Percentiles rank a stretch among this genome's conserved stretches.
These are phyloP conservation scores for Drosophila bipectinata DNA, from an alignment of 1,140 invertebrate species.

Conservation along the genomic window DNA sequence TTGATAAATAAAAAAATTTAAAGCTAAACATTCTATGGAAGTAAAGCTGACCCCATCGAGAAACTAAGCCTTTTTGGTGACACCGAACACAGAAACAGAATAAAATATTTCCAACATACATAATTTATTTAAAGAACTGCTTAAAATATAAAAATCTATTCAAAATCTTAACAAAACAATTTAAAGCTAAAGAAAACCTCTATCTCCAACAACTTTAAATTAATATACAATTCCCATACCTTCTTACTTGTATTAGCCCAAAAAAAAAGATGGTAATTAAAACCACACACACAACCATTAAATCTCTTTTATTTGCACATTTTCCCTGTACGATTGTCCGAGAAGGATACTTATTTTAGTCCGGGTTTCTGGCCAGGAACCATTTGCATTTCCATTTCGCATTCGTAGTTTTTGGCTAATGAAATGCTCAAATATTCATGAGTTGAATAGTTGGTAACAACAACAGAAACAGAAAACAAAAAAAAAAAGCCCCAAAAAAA, in stretches of 20 bases:
- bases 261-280: slow-evolving; percentile 6
- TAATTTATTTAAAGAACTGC: too few species aligned
- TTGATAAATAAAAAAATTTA: too few species aligned
- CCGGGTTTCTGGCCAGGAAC: not conserved
- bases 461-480: not conserved
- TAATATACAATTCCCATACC: not conserved
- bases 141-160: too few species aligned
- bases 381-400: not conserved
- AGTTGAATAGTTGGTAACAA: not conserved
- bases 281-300: slow-evolving; percentile 7
- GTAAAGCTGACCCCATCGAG: too few species aligned
- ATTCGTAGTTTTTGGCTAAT: slow-evolving; percentile 24
- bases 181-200: too few species aligned
- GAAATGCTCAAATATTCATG: slow-evolving; percentile 45
- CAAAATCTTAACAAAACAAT: too few species aligned
- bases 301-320: slow-evolving; percentile 10
- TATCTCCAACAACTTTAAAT: too few species aligned
- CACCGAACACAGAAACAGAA: too few species aligned
- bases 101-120: too few species aligned
- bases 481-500: not conserved
- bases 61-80: too few species aligned
- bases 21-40: too few species aligned
- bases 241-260: not conserved
- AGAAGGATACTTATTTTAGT: not conserved
- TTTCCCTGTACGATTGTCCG: not conserved